A percentile compares a stretch with the other conserved stretches of the same genome.
Conservation (phyloP, 2,797 vertebrate species). For the Echeneis naucrates region DNA sequence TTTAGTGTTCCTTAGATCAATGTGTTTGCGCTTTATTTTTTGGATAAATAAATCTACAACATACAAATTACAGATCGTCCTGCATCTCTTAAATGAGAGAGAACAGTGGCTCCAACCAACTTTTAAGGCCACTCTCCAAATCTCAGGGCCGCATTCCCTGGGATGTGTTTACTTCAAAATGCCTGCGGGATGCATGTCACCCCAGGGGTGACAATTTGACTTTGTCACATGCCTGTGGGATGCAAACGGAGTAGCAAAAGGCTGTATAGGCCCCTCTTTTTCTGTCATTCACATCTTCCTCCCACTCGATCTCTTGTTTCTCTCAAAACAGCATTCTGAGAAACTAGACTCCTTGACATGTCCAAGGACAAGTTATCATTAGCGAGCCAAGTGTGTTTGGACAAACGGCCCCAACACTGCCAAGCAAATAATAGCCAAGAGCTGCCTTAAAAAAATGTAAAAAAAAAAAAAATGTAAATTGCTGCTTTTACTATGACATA, state of each 20-base stretch:
- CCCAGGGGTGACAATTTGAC: constrained; percentile 71
- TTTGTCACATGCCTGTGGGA: constrained; percentile 78
- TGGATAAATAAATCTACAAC: constrained; percentile 15
- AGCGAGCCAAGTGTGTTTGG: constrained; percentile 60
- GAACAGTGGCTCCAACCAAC: constrained; percentile 12
- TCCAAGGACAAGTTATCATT: constrained; percentile 69
- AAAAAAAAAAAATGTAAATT: constrained; percentile 31
- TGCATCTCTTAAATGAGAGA: neutral
- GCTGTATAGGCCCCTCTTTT: constrained; percentile 70
- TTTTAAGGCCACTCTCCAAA: constrained; percentile 46
- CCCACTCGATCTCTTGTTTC: constrained; percentile 51
- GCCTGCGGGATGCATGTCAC: constrained; percentile 72
- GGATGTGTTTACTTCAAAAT: constrained; percentile 68
- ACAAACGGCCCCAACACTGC: constrained; percentile 47
- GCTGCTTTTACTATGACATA: constrained; percentile 32
- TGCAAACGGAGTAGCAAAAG: constrained; percentile 59
- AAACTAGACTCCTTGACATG: constrained; percentile 62
- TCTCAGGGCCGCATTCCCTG: constrained; percentile 52
- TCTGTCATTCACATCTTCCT: constrained; percentile 58
- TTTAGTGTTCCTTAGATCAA: neutral
- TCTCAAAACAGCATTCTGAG: constrained; percentile 62
- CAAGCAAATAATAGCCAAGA: constrained; percentile 43
- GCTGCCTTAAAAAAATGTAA: neutral
- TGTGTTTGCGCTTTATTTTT: neutral
- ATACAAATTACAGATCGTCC: constrained; percentile 1